Evolutionary conservation across 2,113 vertebrate genomes (phyloP).

Genomic region (Indri indri): DNA sequence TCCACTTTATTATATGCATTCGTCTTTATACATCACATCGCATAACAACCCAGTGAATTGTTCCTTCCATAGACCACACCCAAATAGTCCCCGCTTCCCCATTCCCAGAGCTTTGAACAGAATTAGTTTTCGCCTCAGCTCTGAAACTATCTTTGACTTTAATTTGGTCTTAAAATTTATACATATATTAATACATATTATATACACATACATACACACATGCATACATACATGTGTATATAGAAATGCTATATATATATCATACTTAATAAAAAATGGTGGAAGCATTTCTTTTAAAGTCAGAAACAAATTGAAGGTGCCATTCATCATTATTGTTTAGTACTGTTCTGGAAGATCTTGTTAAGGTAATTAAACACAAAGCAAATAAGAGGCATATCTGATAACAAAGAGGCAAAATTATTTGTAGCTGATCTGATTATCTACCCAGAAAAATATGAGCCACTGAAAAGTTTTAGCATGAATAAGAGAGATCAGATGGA

Average conservation of each 20-base stretch:
- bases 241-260: background rate
- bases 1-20: background rate
- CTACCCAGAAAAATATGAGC: background rate
- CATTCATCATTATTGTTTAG: background rate
- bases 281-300: background rate
- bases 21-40: too few species aligned
- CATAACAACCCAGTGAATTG: background rate
- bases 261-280: background rate
- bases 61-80: background rate
- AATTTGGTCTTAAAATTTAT: too few species aligned
- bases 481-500: background rate
- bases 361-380: background rate
- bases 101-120: background rate
- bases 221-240: background rate
- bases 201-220: too few species aligned
- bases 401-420: background rate
- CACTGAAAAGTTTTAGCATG: background rate
- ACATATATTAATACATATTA: too few species aligned
- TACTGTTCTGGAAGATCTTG: background rate
- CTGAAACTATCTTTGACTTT: too few species aligned
- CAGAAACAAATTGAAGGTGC: background rate
- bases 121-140: too few species aligned
- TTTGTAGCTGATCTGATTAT: background rate
- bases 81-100: background rate
- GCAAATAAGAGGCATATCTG: background rate